Conservation (phyloP, 2,113 vertebrate genomes). For the Mungos mungo region DNA sequence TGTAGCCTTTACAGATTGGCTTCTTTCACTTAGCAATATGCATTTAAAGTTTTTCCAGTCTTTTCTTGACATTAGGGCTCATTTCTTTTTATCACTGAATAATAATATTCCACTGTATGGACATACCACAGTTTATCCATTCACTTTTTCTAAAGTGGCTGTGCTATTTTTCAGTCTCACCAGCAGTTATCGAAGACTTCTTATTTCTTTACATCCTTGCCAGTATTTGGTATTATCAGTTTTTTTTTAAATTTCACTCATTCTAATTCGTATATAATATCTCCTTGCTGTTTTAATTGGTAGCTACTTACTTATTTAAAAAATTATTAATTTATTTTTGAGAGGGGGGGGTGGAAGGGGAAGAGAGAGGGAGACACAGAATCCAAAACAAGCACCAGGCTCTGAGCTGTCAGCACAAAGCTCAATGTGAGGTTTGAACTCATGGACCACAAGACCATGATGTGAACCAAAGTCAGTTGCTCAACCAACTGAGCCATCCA, state of each 20-base stretch:
- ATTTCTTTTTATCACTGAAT: background rate
- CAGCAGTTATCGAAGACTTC: background rate
- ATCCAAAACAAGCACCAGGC: no score
- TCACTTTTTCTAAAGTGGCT: background rate
- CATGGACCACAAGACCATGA: no score
- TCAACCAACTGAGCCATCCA: no score
- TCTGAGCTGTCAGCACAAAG: no score
- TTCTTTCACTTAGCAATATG: background rate
- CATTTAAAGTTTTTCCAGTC: background rate
- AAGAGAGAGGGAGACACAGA: no score
- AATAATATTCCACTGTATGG: background rate
- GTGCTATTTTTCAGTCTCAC: background rate
- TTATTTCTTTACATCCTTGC: background rate
- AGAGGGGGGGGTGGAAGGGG: rapidly evolving
- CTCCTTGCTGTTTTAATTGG: background rate
- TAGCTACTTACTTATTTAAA: background rate
- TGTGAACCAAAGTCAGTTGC: no score
- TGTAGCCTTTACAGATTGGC: background rate
- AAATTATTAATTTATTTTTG: no score
- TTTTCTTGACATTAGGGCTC: background rate
- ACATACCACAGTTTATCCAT: background rate
- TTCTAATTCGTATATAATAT: background rate
- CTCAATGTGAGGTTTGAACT: no score
- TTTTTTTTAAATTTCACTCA: background rate
- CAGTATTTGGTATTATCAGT: background rate